Base-by-base conservation (phyloP, 2,113 vertebrate species). In the Irena cyanogastra region DNA sequence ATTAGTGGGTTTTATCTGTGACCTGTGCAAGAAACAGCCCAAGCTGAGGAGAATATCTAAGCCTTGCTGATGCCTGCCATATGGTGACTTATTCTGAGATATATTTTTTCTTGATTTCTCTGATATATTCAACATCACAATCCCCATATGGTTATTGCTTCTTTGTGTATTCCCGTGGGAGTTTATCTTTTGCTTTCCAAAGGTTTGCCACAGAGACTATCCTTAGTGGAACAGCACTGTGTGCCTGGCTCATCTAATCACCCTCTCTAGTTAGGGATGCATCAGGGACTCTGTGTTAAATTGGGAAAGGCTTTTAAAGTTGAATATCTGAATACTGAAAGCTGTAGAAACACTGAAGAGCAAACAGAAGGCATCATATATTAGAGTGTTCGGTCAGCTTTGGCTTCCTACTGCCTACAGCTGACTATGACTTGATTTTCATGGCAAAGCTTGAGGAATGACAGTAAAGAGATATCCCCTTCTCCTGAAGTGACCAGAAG, bases 81-180 rank as follows among this genome's bases (percentile, higher is more conserved):
- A 90, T 91, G 94, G 87, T 95, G 78, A 93, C 56, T 91, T 95
- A 89, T 39, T 71, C 87, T 14, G 57, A 91, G 64, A 82, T 86
- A 47, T 6, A 60, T 88, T 89, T 92, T 92, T 91, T 95, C 91
- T 81, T 94, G 50, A 94, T 96, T 94, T 94, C 54, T 89, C 59
- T 94, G 83, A 93, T 94, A 91, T 68, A 97, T 93, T 80, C 94
- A 87, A 37, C 64, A 87, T 90, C 94, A 95, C 81, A 93, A 93
- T 93, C 78, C 94, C 94, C 93, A 89, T 97, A 96, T 94, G 95
- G 95, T 93, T 97, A 79, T 86, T 92, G 75, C 50, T 91, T 72
- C 77, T 91, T 91, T 95, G 54, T 91, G 53, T 94, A 82, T 93
- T 95, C 90, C 69, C 44, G 86, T 44, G 84, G 83, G 91, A 94